phyloP scores from a whole-genome alignment of 1,140 invertebrate species.

The Hylaeus anthracinus region DNA sequence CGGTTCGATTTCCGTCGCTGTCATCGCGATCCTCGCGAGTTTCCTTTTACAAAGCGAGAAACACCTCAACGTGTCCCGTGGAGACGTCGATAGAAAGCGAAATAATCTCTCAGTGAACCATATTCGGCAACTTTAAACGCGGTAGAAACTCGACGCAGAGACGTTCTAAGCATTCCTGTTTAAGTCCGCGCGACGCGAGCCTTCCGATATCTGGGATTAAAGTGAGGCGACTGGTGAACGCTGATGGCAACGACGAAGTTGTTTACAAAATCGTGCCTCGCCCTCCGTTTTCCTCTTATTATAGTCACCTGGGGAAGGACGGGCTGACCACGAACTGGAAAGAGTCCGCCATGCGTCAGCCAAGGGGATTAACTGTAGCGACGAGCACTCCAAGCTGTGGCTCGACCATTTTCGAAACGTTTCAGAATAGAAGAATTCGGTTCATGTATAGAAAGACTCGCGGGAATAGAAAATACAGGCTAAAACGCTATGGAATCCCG shows the following conservation, averaged over 20 bases:
- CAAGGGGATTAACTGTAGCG: neutral
- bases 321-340: neutral
- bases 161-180: neutral
- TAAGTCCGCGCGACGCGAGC: neutral
- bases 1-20: neutral
- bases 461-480: no score
- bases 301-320: neutral
- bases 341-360: neutral
- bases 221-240: constrained; percentile 2
- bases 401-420: no score
- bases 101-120: neutral
- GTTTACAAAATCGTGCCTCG: constrained; percentile 31
- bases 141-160: neutral
- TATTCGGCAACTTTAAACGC: neutral
- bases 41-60: neutral
- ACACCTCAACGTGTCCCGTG: neutral
- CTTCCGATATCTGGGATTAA: constrained; percentile 20
- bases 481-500: no score
- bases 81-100: neutral
- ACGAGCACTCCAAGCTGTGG: no score
- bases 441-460: no score
- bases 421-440: no score
- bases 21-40: neutral
- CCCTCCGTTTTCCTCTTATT: neutral
- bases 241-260: neutral